Evolutionary conservation across 2,113 vertebrate species (phyloP).

Genomic region (Plectropomus leopardus): DNA sequence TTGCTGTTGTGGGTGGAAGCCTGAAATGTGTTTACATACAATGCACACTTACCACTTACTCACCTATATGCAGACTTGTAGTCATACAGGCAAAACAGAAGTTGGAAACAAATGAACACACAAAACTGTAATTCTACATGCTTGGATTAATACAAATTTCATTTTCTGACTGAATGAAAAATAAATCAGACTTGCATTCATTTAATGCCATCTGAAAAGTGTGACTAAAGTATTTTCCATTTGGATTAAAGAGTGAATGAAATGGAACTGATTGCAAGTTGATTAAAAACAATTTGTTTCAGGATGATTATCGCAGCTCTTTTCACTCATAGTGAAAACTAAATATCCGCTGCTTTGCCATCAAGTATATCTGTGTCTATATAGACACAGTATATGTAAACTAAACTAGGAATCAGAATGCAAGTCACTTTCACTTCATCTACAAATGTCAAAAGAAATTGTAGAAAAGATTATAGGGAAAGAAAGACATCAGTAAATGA

Average conservation of each 20-base stretch:
- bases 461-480: not conserved
- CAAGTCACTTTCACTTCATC: not conserved
- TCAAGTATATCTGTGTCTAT: not conserved
- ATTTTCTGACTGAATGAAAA: slow-evolving; percentile 37
- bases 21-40: not conserved
- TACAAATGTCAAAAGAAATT: not conserved
- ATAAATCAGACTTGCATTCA: slow-evolving; percentile 17
- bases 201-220: slow-evolving; percentile 14
- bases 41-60: not conserved
- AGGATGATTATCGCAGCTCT: not conserved
- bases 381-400: not conserved
- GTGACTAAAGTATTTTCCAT: slow-evolving; percentile 19
- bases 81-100: not conserved
- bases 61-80: not conserved
- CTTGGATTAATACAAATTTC: not conserved
- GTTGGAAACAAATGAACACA: slow-evolving; percentile 9
- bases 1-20: not conserved
- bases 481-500: not conserved
- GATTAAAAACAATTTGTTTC: slow-evolving; percentile 19
- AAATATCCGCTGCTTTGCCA: not conserved
- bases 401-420: not conserved
- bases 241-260: slow-evolving; percentile 28
- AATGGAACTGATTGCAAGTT: slow-evolving; percentile 40
- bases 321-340: slow-evolving; percentile 1
- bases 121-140: slow-evolving; percentile 17